Evolutionary conservation across 2,888 invertebrate species (phyloP).

Genomic region (Sipha maydis): DNA sequence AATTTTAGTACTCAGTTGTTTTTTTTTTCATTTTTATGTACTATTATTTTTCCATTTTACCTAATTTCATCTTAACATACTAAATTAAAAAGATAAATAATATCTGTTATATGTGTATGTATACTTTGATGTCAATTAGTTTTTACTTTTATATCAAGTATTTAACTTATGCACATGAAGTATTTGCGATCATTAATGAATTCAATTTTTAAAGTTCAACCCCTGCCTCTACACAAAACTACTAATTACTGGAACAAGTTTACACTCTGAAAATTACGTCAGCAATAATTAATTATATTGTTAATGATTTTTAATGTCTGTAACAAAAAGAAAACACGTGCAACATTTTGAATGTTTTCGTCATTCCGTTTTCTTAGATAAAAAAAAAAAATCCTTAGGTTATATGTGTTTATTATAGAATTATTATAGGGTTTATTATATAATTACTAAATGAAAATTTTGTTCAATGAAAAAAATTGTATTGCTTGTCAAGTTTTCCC

Average conservation of each 20-base stretch:
- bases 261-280: conserved; percentile 9
- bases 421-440: conserved; percentile 59
- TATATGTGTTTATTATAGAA: conserved; percentile 59
- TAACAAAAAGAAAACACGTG: conserved; percentile 49
- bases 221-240: conserved; percentile 52
- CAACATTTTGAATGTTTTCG: conserved; percentile 57
- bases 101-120: conserved; percentile 2
- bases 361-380: conserved; percentile 58
- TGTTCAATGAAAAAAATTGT: conserved; percentile 40
- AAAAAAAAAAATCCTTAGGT: conserved; percentile 51
- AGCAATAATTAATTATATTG: conserved; percentile 58
- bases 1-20: not conserved
- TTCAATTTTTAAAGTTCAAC: not conserved
- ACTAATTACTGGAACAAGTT: conserved; percentile 14
- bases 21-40: conserved; percentile 14
- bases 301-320: conserved; percentile 44
- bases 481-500: conserved; percentile 54
- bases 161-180: conserved; percentile 41
- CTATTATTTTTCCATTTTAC: conserved; percentile 22
- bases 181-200: conserved; percentile 23
- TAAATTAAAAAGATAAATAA: not conserved
- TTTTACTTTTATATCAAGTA: conserved; percentile 60
- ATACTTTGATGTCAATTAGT: conserved; percentile 58
- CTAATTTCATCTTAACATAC: conserved; percentile 30
- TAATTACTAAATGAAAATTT: conserved; percentile 43